Percentiles rank a stretch among this genome's conserved stretches.
phyloP scores from a whole-genome alignment of 1,140 invertebrate species.

The Calosoma granatense region DNA sequence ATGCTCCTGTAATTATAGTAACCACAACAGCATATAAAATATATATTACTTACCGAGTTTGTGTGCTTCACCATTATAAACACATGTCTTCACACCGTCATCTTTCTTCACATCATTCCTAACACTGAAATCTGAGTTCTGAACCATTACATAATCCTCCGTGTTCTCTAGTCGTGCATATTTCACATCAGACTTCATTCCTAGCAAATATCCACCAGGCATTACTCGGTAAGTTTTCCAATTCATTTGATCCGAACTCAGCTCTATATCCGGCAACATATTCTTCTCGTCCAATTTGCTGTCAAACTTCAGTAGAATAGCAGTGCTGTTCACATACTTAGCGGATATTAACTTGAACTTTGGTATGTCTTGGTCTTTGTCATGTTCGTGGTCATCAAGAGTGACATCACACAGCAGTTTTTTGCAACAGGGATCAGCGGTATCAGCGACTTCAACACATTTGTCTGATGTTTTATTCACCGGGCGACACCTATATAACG shows the following conservation, averaged over 20 bases:
- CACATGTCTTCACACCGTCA: slow-evolving; percentile 30
- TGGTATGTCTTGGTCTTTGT: slow-evolving; percentile 19
- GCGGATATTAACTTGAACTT: slow-evolving; percentile 29
- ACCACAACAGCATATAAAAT: too few relatives aligned
- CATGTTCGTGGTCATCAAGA: slow-evolving; percentile 56
- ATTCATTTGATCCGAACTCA: slow-evolving; percentile 31
- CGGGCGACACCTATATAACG: slow-evolving; percentile 40
- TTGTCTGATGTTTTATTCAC: slow-evolving; percentile 46
- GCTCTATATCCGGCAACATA: slow-evolving; percentile 28
- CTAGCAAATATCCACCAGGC: slow-evolving; percentile 28
- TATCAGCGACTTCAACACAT: slow-evolving; percentile 62
- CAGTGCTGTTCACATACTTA: slow-evolving; percentile 30
- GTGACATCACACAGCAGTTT: slow-evolving; percentile 73
- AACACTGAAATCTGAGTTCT: slow-evolving; percentile 7
- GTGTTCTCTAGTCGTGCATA: slow-evolving; percentile 27
- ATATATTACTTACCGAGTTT: slow-evolving; percentile 34
- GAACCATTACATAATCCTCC: slow-evolving; percentile 25
- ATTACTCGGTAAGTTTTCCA: slow-evolving; percentile 33
- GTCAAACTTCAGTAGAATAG: slow-evolving; percentile 31
- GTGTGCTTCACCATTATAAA: slow-evolving; percentile 47
- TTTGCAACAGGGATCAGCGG: slow-evolving; percentile 72
- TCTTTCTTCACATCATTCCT: slow-evolving; percentile 14
- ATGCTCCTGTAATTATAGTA: too few relatives aligned
- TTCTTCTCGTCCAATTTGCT: slow-evolving; percentile 26
- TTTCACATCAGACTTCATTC: slow-evolving; percentile 26